These are phyloP conservation scores for Atrina japonica DNA, from an alignment of 2,888 invertebrate species.

Conservation along the genomic window DNA sequence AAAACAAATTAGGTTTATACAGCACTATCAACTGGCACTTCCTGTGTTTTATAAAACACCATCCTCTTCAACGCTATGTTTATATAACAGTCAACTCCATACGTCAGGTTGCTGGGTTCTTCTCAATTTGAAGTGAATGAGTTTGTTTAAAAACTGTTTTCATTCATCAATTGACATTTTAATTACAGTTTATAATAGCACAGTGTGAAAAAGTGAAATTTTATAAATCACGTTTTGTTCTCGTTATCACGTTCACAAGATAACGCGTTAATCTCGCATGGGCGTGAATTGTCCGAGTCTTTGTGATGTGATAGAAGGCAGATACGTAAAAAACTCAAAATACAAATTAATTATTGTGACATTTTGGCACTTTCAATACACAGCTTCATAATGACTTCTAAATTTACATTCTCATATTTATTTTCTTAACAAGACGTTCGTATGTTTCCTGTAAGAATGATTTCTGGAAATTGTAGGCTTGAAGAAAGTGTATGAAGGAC, in stretches of 20 bases:
- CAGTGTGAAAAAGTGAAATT: no score
- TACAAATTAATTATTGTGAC: constrained; percentile 31
- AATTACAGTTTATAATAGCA: constrained; percentile 29
- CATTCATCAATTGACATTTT: constrained; percentile 31
- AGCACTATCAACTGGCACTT: no score
- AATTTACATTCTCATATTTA: constrained; percentile 16
- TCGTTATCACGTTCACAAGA: constrained; percentile 11
- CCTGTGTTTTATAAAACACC: no score
- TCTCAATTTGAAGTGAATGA: no score
- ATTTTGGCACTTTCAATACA: no score
- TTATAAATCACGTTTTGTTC: constrained; percentile 21
- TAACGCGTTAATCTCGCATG: constrained; percentile 25
- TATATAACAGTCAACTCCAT: no score
- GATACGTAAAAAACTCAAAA: constrained; percentile 9
- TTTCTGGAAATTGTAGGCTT: no score
- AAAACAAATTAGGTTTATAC: constrained; percentile 20
- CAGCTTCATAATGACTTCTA: no score
- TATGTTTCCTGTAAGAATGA: no score
- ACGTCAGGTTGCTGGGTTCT: background rate
- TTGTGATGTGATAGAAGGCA: constrained; percentile 16
- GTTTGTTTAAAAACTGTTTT: no score
- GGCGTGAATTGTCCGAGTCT: constrained; percentile 19
- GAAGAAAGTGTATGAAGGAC: no score
- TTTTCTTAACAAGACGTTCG: constrained; percentile 10
- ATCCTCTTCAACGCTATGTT: no score